These are phyloP conservation scores for Ophiothrix spiculata DNA, from an alignment of 35 echinoderm and acorn worm species.

Conservation along the genomic window DNA sequence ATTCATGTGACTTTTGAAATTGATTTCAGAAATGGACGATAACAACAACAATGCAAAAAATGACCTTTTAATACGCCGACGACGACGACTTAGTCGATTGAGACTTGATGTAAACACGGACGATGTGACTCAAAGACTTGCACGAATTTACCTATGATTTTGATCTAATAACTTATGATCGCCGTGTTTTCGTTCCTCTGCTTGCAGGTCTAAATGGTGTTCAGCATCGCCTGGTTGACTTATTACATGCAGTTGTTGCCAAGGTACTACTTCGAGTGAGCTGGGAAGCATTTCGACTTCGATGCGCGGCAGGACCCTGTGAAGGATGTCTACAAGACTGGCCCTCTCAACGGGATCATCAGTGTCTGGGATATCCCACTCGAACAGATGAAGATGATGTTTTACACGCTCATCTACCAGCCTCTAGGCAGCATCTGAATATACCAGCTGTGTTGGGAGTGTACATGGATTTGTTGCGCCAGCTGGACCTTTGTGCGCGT, in stretches of 20 bases:
- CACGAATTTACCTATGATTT: no score
- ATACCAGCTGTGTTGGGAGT: not conserved
- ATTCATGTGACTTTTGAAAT: no score
- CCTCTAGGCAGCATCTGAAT: not conserved
- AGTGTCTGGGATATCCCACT: not conserved
- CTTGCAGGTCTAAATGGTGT: not conserved
- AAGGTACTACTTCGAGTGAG: not conserved
- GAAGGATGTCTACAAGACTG: not conserved
- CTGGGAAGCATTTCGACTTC: not conserved
- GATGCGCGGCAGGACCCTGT: not conserved
- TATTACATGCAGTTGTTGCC: not conserved
- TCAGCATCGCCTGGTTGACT: not conserved
- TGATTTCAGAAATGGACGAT: no score
- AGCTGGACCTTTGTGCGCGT: not conserved
- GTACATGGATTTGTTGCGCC: not conserved
- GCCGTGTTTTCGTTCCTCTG: no score
- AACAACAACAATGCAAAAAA: no score
- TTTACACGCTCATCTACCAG: not conserved
- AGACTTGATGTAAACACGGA: no score
- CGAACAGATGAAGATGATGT: not conserved
- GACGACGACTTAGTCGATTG: no score
- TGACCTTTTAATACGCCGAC: no score
- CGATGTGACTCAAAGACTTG: no score
- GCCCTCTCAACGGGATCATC: not conserved
- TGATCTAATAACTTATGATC: no score